A percentile compares a stretch with the other conserved stretches of the same genome.
phyloP scores from a whole-genome alignment of 2,113 vertebrate genomes.

The Nycticryphes semicollaris region DNA sequence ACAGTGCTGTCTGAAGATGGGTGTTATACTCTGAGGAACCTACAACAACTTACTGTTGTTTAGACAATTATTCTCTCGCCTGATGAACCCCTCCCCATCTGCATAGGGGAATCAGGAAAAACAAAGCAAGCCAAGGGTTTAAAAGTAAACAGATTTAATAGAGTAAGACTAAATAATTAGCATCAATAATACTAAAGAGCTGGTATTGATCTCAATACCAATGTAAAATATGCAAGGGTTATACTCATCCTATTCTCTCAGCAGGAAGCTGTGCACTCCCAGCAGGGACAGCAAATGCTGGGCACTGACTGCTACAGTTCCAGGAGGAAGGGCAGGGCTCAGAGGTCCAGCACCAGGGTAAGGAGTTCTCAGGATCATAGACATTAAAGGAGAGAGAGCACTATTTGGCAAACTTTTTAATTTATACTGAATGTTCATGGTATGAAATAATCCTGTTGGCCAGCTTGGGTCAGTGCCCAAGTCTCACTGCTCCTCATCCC shows the following conservation, averaged over 20 bases:
- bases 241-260: background rate
- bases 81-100: background rate
- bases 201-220: background rate
- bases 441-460: background rate
- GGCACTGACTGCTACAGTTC: background rate
- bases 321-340: background rate
- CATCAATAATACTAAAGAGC: background rate
- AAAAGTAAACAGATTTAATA: background rate
- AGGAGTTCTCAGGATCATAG: background rate
- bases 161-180: background rate
- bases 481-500: background rate
- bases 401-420: background rate
- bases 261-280: background rate
- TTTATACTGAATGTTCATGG: background rate
- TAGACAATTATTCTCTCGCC: background rate
- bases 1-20: rapidly evolving
- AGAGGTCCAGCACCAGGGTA: background rate
- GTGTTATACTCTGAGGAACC: background rate
- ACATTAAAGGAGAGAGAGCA: background rate
- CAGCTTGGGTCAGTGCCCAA: background rate
- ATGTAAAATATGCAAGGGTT: background rate
- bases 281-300: background rate
- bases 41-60: background rate
- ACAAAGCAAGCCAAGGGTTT: background rate
- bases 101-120: background rate